A percentile compares a stretch with the other conserved stretches of the same genome.
Conservation (phyloP, 2,888 invertebrate species). For the Leptura quadrifasciata region DNA sequence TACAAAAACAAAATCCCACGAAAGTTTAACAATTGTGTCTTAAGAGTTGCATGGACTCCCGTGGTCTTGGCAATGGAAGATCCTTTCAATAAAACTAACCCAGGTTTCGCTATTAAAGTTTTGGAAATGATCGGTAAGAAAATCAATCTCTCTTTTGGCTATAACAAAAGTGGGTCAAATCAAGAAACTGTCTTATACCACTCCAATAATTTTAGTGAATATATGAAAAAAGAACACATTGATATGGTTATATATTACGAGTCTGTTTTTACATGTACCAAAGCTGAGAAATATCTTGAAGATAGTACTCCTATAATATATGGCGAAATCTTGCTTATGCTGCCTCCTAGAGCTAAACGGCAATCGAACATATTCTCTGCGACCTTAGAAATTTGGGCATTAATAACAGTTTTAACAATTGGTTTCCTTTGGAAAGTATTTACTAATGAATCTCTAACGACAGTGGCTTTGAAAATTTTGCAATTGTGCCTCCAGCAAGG, state of each 20-base stretch:
- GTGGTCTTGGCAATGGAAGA: not conserved
- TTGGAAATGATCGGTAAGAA: not conserved
- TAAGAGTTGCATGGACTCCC: not conserved
- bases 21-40: not conserved
- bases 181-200: not conserved
- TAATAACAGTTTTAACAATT: not conserved
- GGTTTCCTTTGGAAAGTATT: not conserved
- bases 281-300: not conserved
- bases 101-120: not conserved
- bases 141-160: too few species aligned
- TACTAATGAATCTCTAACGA: not conserved
- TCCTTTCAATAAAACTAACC: slow-evolving; percentile 8
- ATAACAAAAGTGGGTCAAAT: too few species aligned
- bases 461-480: not conserved
- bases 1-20: not conserved
- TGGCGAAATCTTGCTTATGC: not conserved
- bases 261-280: not conserved
- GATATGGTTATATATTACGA: not conserved
- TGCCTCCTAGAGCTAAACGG: not conserved
- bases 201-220: not conserved
- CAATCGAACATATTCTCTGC: not conserved
- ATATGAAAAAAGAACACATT: not conserved
- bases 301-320: not conserved
- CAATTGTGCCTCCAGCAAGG: not conserved
- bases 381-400: not conserved